Evolutionary conservation across 2,888 invertebrate species (phyloP).

Genomic region (Drosophila kanekoi): DNA sequence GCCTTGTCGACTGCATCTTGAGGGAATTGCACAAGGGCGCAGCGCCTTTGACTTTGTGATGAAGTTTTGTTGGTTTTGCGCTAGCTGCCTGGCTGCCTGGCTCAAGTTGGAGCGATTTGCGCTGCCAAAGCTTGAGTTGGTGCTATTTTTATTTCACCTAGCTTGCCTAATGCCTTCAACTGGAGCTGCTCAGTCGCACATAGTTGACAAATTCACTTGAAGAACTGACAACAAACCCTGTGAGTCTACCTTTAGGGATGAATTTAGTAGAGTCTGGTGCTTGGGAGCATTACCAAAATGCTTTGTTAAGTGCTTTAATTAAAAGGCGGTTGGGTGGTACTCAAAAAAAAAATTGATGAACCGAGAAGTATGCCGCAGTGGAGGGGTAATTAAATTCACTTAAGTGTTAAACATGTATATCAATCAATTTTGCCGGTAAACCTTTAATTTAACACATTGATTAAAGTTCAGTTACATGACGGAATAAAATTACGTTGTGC

Average conservation of each 20-base stretch:
- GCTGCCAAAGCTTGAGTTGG: conserved; percentile 41
- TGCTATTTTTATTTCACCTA: conserved; percentile 17
- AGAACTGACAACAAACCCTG: conserved; percentile 37
- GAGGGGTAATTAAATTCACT: no score
- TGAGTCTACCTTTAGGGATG: conserved; percentile 9
- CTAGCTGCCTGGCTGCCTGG: conserved; percentile 22
- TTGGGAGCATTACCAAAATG: conserved; percentile 32
- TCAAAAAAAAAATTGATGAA: background rate
- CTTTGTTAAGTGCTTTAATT: conserved; percentile 44
- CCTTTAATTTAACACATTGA: conserved; percentile 42
- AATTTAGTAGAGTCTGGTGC: background rate
- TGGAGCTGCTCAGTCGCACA: conserved; percentile 28
- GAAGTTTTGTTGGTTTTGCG: conserved; percentile 44
- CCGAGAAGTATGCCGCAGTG: background rate
- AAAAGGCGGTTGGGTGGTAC: conserved; percentile 20
- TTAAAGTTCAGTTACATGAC: conserved; percentile 28
- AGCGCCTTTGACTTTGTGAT: conserved; percentile 58
- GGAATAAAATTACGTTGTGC: conserved; percentile 40
- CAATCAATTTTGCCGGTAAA: conserved; percentile 39
- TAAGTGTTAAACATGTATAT: conserved; percentile 14
- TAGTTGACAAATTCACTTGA: conserved; percentile 56
- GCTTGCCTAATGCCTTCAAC: conserved; percentile 25
- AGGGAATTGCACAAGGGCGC: conserved; percentile 43
- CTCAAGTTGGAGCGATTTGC: conserved; percentile 51
- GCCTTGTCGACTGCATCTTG: conserved; percentile 46